Conservation (phyloP, 1,140 invertebrate genomes). For the Drosophila pseudoananassae region DNA sequence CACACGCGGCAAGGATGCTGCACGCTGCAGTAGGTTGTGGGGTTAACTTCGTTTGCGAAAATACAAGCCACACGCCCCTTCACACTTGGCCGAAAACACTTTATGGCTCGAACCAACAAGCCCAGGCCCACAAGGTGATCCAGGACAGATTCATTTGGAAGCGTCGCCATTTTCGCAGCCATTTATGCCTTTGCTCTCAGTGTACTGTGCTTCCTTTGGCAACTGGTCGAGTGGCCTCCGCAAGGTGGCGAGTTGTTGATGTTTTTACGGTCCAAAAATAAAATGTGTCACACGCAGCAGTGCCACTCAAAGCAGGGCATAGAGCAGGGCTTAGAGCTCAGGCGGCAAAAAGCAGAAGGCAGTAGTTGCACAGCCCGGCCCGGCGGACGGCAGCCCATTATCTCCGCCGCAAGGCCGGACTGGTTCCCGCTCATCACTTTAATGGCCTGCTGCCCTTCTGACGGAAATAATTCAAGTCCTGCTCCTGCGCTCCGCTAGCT, state of each 20-base stretch:
- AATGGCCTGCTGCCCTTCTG: constrained; percentile 35
- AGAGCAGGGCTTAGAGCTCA: neutral
- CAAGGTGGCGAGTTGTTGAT: constrained; percentile 34
- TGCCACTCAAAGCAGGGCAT: constrained; percentile 45
- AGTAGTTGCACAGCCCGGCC: constrained; percentile 8
- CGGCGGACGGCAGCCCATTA: constrained; percentile 30
- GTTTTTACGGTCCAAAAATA: constrained; percentile 64
- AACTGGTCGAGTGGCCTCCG: constrained; percentile 63
- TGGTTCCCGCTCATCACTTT: constrained; percentile 55
- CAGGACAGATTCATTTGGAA: too few species aligned
- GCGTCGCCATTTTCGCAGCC: too few species aligned
- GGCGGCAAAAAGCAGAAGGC: neutral
- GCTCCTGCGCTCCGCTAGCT: constrained; percentile 2
- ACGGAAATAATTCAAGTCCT: constrained; percentile 51
- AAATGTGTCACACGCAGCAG: constrained; percentile 64
- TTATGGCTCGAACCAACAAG: neutral
- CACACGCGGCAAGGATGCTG: constrained; percentile 53
- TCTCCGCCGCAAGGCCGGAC: constrained; percentile 29
- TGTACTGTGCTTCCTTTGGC: constrained; percentile 21
- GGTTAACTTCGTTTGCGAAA: constrained; percentile 75
- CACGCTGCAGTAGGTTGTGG: constrained; percentile 58
- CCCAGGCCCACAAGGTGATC: too few species aligned
- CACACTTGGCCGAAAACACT: neutral
- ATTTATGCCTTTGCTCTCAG: neutral
- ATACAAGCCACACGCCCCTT: constrained; percentile 44